Evolutionary conservation across 2,888 invertebrate species (phyloP), one percentile per base, ranked within the genome.

Genomic region (Cheilosia pagana): DNA sequence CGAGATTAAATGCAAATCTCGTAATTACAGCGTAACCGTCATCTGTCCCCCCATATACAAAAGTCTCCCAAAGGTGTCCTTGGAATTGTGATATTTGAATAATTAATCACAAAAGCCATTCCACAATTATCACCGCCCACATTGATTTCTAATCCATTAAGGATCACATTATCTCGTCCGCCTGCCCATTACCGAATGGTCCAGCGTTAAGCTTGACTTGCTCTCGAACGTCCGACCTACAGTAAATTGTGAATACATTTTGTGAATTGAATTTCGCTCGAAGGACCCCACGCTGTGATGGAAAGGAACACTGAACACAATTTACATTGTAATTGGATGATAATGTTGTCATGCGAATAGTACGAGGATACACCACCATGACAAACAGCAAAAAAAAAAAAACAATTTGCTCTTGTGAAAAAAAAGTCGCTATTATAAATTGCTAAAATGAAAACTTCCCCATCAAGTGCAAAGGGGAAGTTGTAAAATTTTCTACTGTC

Each of bases 101-200:
- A 52, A 52, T 65, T 52, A 35, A 65, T 65, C 52, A 25, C 21
- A 23, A 21, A 48, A 48, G 21, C 19, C 19, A 50, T 35, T 63
- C 28, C 1, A 31, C 28, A 28, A 28, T 8, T 2, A 8, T 28
- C 8, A 8, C 8, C 28, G 6, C 28, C 63, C 35, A 23, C 28
- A 52, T 65, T 35, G 39, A 52, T 65, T 35, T 65, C 16, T 52
- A 39, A 65, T 65, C 65, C 65, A 53, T 65, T 65, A 65, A 35
- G 41, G 65, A 39, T 45, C 19, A 16, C 25, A 52, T 50, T 65
- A 65, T 65, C 5, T 7, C 5, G n/a, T 43, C 43, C 16, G n/a
- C 16, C 43, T 43, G 16, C n/a, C 41, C 12, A 5, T n/a, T 16
- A 6, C 6, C 23, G 16, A 39, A 41, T 65, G 39, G n/a, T 41